Percentiles rank a stretch among this genome's conserved stretches.
Evolutionary conservation across 1,140 invertebrate species (phyloP).

Genomic region (Pachyrhynchus sulphureomaculatus): DNA sequence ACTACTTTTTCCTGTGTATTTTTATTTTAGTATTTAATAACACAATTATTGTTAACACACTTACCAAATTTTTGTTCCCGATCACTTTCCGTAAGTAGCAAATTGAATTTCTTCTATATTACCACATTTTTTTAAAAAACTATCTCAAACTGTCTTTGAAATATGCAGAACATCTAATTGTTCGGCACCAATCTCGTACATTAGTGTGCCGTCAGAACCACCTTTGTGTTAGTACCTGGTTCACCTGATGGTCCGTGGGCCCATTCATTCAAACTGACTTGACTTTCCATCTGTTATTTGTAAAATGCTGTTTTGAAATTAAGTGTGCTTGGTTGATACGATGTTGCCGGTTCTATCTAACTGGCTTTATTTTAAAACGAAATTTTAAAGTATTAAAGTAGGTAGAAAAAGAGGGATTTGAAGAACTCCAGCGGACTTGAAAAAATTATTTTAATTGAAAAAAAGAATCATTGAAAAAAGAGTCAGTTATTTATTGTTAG

Average conservation of each 20-base stretch:
- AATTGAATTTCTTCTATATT: too few species aligned
- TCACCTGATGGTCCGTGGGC: conserved; percentile 6
- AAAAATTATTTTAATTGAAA: too few species aligned
- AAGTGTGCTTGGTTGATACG: not conserved
- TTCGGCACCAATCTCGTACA: not conserved
- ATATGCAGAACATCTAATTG: not conserved
- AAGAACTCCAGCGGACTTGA: too few species aligned
- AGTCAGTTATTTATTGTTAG: too few species aligned
- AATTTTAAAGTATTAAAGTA: not conserved
- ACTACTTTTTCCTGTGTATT: too few species aligned
- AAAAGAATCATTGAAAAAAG: too few species aligned
- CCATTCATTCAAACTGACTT: not conserved
- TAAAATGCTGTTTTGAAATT: conserved; percentile 1
- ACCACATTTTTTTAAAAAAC: too few species aligned
- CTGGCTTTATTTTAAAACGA: not conserved
- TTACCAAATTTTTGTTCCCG: too few species aligned
- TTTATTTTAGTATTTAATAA: too few species aligned
- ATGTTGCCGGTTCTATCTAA: conserved; percentile 3
- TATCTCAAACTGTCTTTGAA: not conserved
- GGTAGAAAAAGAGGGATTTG: too few species aligned
- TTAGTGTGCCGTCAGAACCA: not conserved
- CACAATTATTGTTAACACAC: too few species aligned
- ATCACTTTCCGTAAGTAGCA: too few species aligned
- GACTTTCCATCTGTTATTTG: conserved; percentile 9
- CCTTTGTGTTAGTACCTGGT: conserved; percentile 3